Conservation (phyloP, 2,797 vertebrate species). For the Hypotaenidia okinawae region DNA sequence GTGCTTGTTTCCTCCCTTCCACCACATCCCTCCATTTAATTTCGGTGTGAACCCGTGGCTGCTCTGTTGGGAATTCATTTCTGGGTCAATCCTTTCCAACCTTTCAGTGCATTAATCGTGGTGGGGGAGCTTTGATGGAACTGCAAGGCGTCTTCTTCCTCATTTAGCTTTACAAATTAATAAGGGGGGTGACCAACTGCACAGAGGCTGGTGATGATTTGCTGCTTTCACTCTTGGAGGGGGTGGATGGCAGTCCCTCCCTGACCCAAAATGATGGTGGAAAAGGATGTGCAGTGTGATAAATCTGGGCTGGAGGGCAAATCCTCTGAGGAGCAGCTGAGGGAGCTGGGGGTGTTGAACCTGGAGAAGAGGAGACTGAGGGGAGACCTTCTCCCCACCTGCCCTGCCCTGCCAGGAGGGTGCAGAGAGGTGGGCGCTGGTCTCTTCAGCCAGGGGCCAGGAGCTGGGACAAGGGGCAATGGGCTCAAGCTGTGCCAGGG, state of each 20-base stretch:
- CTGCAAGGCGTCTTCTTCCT: background rate
- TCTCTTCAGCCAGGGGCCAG: too few relatives aligned
- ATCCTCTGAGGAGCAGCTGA: too few relatives aligned
- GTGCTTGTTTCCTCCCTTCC: background rate
- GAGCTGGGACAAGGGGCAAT: too few relatives aligned
- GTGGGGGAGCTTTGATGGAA: background rate
- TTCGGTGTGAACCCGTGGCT: background rate
- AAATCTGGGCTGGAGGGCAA: background rate
- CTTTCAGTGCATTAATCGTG: background rate
- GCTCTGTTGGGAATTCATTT: background rate
- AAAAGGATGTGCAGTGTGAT: background rate
- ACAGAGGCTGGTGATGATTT: background rate
- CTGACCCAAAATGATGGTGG: background rate
- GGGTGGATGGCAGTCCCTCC: fast-evolving
- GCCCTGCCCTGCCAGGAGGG: too few relatives aligned
- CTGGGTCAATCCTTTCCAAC: conserved; percentile 32
- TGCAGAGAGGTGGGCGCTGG: too few relatives aligned
- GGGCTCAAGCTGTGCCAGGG: too few relatives aligned
- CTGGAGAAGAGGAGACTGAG: too few relatives aligned
- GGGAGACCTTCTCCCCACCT: too few relatives aligned
- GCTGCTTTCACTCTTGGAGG: background rate
- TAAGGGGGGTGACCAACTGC: background rate
- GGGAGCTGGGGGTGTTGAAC: too few relatives aligned
- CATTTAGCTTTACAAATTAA: conserved; percentile 4
- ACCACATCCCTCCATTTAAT: background rate